These are phyloP conservation scores for Protosalanx chinensis DNA, from an alignment of 2,797 vertebrate genomes.

Conservation along the genomic window DNA sequence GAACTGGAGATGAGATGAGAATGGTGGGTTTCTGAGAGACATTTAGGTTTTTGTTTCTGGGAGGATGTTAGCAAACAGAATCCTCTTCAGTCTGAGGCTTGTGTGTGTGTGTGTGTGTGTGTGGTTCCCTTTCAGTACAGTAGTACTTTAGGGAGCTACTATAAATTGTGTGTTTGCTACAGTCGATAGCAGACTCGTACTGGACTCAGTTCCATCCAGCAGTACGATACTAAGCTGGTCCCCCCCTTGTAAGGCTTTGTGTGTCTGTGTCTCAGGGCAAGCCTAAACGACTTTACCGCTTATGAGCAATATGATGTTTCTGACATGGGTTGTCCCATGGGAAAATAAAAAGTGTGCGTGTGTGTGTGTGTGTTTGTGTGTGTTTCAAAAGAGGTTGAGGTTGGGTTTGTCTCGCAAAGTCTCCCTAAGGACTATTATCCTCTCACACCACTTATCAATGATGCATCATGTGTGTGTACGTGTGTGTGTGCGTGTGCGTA, in stretches of 20 bases:
- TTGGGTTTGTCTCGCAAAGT: slow-evolving; percentile 15
- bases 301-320: neutral
- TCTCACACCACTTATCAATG: slow-evolving; percentile 24
- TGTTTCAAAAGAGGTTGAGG: neutral
- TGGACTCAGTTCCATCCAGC: too few species aligned
- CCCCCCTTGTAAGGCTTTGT: neutral
- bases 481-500: slow-evolving; percentile 14
- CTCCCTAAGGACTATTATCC: slow-evolving; percentile 23
- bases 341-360: neutral
- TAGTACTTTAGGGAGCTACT: neutral
- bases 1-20: slow-evolving; percentile 10
- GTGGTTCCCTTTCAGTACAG: neutral
- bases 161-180: neutral
- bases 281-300: neutral
- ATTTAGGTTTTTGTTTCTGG: slow-evolving; percentile 7
- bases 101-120: slow-evolving; percentile 8
- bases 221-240: too few species aligned
- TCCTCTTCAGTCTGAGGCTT: neutral
- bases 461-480: slow-evolving; percentile 10
- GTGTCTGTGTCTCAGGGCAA: neutral
- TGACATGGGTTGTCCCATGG: neutral
- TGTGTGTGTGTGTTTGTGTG: neutral
- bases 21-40: slow-evolving; percentile 10
- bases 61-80: neutral
- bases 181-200: too few species aligned